Conservation (phyloP, 1,140 invertebrate genomes). For the Copidosoma floridanum region DNA sequence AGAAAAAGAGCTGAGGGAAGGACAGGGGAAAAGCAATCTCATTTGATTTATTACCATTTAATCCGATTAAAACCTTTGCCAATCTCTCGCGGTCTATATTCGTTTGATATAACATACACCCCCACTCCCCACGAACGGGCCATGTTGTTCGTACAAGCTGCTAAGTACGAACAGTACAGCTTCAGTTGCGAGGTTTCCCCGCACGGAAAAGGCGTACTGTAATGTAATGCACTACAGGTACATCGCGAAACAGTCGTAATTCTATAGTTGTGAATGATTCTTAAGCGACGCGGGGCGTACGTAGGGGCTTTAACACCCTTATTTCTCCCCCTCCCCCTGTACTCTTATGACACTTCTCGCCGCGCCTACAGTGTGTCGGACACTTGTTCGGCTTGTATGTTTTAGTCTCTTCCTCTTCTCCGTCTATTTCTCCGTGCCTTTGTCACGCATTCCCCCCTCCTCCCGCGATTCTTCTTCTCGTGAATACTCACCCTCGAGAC, state of each 20-base stretch:
- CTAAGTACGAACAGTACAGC: too few species aligned
- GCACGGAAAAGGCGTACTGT: too few species aligned
- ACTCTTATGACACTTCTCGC: neutral
- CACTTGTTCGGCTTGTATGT: too few species aligned
- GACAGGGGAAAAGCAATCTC: constrained; percentile 17
- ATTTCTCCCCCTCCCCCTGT: neutral
- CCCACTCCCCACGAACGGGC: neutral
- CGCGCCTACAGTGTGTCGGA: neutral
- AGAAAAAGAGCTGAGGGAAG: neutral
- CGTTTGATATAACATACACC: constrained; percentile 22
- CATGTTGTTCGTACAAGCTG: neutral
- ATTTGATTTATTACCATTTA: constrained; percentile 29
- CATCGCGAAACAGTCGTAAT: neutral
- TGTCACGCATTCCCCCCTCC: too few species aligned
- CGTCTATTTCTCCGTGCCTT: too few species aligned
- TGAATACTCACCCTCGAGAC: too few species aligned
- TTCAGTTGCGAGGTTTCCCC: constrained; percentile 20
- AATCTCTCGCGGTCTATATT: constrained; percentile 23
- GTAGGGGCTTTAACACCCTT: neutral
- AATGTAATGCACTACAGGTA: constrained; percentile 4
- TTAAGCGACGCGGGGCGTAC: neutral
- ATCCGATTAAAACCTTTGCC: constrained; percentile 26
- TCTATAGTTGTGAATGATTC: constrained; percentile 18
- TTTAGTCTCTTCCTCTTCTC: too few species aligned
- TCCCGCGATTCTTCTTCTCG: too few species aligned